Evolutionary conservation across 1,140 invertebrate species (phyloP).

Genomic region (Frieseomelitta varia): DNA sequence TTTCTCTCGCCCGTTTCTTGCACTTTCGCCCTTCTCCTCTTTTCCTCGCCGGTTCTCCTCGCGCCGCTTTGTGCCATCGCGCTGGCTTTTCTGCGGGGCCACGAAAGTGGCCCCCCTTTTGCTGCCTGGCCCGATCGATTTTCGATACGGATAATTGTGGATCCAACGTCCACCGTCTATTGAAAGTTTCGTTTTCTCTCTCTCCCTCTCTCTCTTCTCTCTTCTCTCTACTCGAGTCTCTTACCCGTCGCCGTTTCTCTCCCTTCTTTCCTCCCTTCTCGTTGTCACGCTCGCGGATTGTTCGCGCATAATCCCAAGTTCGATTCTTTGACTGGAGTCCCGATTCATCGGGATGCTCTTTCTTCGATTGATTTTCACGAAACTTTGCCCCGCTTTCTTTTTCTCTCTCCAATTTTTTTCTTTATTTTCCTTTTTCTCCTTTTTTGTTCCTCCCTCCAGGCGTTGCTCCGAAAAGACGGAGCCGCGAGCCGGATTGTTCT

Average conservation of each 20-base stretch:
- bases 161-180: constrained; percentile 31
- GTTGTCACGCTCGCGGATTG: constrained; percentile 24
- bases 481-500: neutral
- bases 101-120: constrained; percentile 9
- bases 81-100: constrained; percentile 3
- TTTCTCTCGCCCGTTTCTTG: constrained; percentile 21
- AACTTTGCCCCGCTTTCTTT: constrained; percentile 1
- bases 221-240: neutral
- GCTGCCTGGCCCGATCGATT: constrained; percentile 24
- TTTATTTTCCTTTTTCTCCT: neutral
- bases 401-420: too few species aligned
- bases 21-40: neutral
- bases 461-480: neutral
- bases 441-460: neutral
- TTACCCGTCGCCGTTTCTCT: neutral
- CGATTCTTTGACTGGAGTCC: constrained; percentile 26
- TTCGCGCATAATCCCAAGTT: constrained; percentile 23
- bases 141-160: constrained; percentile 51
- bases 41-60: neutral
- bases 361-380: constrained; percentile 22
- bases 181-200: constrained; percentile 41
- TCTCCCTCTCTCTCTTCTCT: too few species aligned
- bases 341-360: constrained; percentile 24
- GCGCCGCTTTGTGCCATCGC: neutral
- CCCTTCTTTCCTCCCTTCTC: too few species aligned